Evolutionary conservation across 92 coral and sea anemone species (phyloP).

Genomic region (Bergia puertoricense): DNA sequence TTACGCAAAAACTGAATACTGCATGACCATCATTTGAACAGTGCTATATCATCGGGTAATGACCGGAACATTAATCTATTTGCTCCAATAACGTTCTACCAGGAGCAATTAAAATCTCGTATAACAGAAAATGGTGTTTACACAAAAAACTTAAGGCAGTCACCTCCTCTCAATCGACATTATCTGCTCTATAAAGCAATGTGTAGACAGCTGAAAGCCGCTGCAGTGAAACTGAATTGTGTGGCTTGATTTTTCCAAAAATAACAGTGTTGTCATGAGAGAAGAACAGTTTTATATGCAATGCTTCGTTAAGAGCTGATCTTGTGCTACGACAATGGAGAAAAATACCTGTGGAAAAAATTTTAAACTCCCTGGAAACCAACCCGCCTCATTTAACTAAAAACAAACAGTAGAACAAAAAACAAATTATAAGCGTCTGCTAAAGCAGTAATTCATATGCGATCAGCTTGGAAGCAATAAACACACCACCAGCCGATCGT

Average conservation of each 20-base stretch:
- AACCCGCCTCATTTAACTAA: background rate
- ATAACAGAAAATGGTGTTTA: slow-evolving; percentile 37
- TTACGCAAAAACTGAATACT: background rate
- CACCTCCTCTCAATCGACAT: slow-evolving; percentile 38
- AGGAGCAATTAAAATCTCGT: slow-evolving; percentile 39
- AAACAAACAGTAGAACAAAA: background rate
- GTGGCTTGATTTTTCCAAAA: slow-evolving; percentile 28
- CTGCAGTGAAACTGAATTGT: slow-evolving; percentile 19
- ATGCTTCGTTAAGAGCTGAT: background rate
- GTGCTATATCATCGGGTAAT: slow-evolving; percentile 24
- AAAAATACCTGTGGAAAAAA: background rate
- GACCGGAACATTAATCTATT: slow-evolving; percentile 28
- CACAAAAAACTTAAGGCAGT: background rate
- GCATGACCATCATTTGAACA: slow-evolving; percentile 9
- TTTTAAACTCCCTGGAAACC: background rate
- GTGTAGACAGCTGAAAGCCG: slow-evolving; percentile 35
- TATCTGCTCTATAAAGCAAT: slow-evolving; percentile 21
- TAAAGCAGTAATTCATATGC: background rate
- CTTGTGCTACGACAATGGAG: background rate
- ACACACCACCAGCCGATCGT: slow-evolving; percentile 15
- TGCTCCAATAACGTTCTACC: slow-evolving; percentile 39
- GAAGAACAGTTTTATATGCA: background rate
- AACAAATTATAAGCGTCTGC: slow-evolving; percentile 7
- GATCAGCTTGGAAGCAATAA: slow-evolving; percentile 23
- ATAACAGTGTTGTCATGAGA: slow-evolving; percentile 38